phyloP scores from a whole-genome alignment of 2,113 vertebrate species.

The Sinocyclocheilus maitianheensis region DNA sequence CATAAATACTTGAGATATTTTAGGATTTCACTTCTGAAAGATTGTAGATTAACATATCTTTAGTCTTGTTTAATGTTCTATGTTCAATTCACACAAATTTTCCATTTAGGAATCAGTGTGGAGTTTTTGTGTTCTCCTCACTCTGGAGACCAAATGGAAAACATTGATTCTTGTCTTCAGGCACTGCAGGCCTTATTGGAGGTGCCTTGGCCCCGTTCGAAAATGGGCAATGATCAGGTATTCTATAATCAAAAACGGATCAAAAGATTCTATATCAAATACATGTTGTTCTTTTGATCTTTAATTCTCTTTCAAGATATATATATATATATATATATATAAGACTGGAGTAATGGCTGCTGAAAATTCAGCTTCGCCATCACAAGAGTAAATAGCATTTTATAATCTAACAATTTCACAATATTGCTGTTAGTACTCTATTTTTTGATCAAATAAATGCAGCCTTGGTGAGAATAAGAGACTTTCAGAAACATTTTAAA shows the following conservation, averaged over 20 bases:
- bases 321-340: background rate
- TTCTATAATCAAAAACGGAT: constrained; percentile 12
- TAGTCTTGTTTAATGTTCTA: background rate
- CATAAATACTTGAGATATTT: background rate
- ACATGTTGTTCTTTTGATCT: no score
- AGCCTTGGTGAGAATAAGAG: no score
- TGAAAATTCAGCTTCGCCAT: no score
- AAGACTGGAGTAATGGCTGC: background rate
- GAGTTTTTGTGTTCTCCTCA: constrained; percentile 92
- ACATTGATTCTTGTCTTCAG: constrained; percentile 84
- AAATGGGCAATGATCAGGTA: constrained; percentile 92
- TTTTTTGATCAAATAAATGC: no score
- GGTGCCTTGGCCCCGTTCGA: constrained; percentile 84
- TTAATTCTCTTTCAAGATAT: no score
- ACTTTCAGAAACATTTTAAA: no score
- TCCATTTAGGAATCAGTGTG: constrained; percentile 84
- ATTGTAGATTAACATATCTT: background rate
- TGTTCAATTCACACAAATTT: constrained; percentile 28
- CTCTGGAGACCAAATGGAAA: constrained; percentile 87
- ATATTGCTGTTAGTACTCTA: no score
- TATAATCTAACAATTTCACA: no score
- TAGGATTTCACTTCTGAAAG: background rate
- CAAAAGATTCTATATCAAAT: background rate
- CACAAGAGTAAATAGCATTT: no score
- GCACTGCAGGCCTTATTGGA: constrained; percentile 85